Conservation (phyloP, 2,113 vertebrate species). For the Columba livia region DNA sequence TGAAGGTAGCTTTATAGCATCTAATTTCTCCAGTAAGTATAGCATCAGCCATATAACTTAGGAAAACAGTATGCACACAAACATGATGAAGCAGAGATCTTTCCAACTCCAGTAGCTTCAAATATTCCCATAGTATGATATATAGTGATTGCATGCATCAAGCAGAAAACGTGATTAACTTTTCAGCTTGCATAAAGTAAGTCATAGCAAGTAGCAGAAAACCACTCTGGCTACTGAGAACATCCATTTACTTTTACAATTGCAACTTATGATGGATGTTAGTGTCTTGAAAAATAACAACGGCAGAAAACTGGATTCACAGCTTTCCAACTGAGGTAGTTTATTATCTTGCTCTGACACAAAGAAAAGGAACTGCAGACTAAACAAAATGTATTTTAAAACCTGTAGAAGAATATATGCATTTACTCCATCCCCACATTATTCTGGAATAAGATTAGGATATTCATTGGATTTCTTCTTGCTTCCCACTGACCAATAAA, state of each 20-base stretch:
- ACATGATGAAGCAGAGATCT: neutral
- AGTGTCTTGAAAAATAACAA: conserved; percentile 13
- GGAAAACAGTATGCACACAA: neutral
- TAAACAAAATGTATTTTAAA: neutral
- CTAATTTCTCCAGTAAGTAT: conserved; percentile 19
- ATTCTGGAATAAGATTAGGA: neutral
- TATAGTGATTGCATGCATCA: neutral
- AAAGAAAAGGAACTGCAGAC: neutral
- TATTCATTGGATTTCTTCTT: neutral
- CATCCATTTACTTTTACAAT: neutral
- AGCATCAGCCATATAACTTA: neutral
- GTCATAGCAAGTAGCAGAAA: neutral
- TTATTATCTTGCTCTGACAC: neutral
- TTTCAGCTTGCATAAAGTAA: neutral
- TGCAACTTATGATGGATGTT: neutral
- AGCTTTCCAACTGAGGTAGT: neutral
- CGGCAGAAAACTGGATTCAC: neutral
- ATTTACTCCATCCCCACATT: neutral
- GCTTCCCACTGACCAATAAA: neutral
- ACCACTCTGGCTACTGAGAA: neutral
- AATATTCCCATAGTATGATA: neutral
- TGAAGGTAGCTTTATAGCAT: neutral
- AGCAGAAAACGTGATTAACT: conserved; percentile 39
- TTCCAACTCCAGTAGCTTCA: neutral
- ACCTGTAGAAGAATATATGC: neutral